Evolutionary conservation across 2,888 invertebrate genomes (phyloP), one percentile per base, ranked within the genome.

Genomic region (Eretmocerus hayati): DNA sequence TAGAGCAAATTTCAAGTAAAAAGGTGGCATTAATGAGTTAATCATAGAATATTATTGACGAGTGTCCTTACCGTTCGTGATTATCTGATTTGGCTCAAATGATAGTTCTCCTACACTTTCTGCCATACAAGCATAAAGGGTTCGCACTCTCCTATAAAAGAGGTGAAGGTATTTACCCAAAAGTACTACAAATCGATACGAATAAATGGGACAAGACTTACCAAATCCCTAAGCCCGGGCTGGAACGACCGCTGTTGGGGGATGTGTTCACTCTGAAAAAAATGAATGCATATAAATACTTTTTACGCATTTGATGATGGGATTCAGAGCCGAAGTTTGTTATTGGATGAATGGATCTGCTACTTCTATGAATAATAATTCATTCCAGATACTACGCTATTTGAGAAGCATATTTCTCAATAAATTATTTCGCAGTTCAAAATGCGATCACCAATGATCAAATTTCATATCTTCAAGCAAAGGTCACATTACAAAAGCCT

Each of bases 81-180:
- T 92, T 64, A 97, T 92, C 80, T 95, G 91, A 80, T 97, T 96
- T 56, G 96, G 94, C 77, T 95, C 93, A 77, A 97, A 97, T 22
- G 94, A 94, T 59, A 97, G 77, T 78, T 97, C 97, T 56, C 93
- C 90, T 67, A 93, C 93, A 74, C 92, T 91, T 76, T 95, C 96
- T 46, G 94, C 96, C 59, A 92, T 80, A 72, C 97, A 97, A 43
- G 93, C 90, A 75, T 95, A 97, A 59, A 97, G 77, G 44, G 97
- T 96, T 65, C 94, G 81, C 54, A 95, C 96, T 67, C 90, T 81
- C 72, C 88, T 85, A 50, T 32, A 43, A 26, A 53, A 20, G 32
- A 39, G n/a, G n/a, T n/a, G n/a, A n/a, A n/a, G n/a, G n/a, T 2
- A 19, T 2, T 40, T n/a, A 33, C 22, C 33, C 20, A 20, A 39